Evolutionary conservation across 2,888 invertebrate genomes (phyloP), one percentile per base, ranked within the genome.

Genomic region (Cosmia pyralina): DNA sequence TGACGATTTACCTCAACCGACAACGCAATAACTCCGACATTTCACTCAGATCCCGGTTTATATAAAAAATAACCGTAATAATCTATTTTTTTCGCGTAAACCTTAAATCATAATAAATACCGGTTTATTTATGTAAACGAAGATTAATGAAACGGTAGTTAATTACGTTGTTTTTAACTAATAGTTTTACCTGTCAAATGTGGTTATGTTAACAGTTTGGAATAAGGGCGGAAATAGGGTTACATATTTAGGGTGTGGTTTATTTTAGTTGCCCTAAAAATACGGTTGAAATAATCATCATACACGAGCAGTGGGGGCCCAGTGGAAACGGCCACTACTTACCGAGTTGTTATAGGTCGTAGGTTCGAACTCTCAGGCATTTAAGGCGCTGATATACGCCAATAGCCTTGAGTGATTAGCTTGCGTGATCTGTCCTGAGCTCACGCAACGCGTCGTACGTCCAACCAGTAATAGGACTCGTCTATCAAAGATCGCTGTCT

Each of bases 131-230:
- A 55, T 60, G 71, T 77, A 70, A 76, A 73, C 72, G 70, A 84
- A 79, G 84, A 84, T 84, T 62, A 86, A 84, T 86, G 79, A 60
- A 73, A 46, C 57, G 17, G 22, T 58, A 52, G 69, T 76, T 82
- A 68, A 77, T 73, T 81, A 72, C 38, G 68, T 76, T 80, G 75
- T 75, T 66, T 79, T 81, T 58, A 68, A 84, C 76, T 76, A 69
- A 69, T 82, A 82, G 73, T 82, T 81, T 58, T 15, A 71, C 60
- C 65, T 67, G 71, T 79, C 73, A 74, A 72, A 62, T 65, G 22
- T 62, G 65, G 48, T 76, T 81, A 48, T 15, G 53, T 58, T 44
- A 67, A 82, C 65, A 65, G 59, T 67, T 67, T 70, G 17, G 58
- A 66, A 22, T 63, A n/a, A 59, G 57, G 44, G 50, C n/a, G 72